Evolutionary conservation across 1,140 invertebrate genomes (phyloP).

Genomic region (Drosophila bocki): DNA sequence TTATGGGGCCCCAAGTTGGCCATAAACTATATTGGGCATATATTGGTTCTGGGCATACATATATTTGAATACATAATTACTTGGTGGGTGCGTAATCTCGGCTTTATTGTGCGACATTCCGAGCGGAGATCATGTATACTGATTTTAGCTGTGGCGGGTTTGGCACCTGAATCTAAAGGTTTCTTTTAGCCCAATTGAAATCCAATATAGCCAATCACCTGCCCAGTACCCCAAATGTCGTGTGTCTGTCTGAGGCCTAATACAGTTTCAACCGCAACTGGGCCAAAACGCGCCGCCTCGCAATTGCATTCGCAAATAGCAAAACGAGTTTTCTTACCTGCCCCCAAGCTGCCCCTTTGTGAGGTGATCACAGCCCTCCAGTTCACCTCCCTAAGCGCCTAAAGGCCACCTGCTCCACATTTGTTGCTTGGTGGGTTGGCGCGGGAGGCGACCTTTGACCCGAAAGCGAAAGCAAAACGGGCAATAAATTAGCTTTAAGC

Average conservation of each 20-base stretch:
- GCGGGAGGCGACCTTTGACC: constrained; percentile 58
- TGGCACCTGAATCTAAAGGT: constrained; percentile 10
- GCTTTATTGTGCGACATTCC: constrained; percentile 19
- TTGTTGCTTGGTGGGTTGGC: constrained; percentile 50
- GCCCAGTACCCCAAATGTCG: constrained; percentile 21
- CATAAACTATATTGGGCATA: constrained; percentile 70
- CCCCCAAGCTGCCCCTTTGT: constrained; percentile 30
- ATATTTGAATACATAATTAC: constrained; percentile 68
- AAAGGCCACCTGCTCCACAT: constrained; percentile 81
- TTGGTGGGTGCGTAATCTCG: constrained; percentile 60
- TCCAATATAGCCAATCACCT: constrained; percentile 49
- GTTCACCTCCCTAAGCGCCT: constrained; percentile 36
- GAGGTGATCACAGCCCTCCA: constrained; percentile 13
- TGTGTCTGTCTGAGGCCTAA: constrained; percentile 29
- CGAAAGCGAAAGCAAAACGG: constrained; percentile 46
- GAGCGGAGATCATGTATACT: neutral
- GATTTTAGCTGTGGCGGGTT: neutral
- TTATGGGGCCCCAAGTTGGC: constrained; percentile 55
- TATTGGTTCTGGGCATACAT: constrained; percentile 27
- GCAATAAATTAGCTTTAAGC: neutral
- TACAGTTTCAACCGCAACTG: constrained; percentile 73
- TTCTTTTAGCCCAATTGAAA: constrained; percentile 47
- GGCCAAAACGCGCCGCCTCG: constrained; percentile 57
- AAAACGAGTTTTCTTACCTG: constrained; percentile 65
- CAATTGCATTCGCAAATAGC: constrained; percentile 56